Percentiles rank a stretch among this genome's conserved stretches.
Conservation (phyloP, 2,797 vertebrate genomes). For the Amblyopsis hoosieri region DNA sequence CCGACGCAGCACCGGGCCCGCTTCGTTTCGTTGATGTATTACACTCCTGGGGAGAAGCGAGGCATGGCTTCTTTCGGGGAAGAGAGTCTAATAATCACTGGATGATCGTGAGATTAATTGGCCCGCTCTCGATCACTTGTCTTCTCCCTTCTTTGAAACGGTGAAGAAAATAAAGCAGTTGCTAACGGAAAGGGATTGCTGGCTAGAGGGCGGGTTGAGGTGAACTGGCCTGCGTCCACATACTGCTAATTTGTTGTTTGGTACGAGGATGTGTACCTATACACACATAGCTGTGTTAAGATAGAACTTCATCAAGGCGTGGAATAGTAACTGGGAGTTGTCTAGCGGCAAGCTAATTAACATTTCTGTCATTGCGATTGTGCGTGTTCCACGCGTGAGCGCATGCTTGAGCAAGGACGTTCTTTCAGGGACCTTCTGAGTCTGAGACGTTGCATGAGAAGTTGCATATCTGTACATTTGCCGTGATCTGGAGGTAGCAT, state of each 20-base stretch:
- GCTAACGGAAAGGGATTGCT: conserved; percentile 45
- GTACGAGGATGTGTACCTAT: conserved; percentile 5
- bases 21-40: conserved; percentile 67
- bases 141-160: conserved; percentile 39
- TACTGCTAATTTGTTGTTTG: neutral
- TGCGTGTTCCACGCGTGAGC: too few relatives aligned
- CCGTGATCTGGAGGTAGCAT: too few relatives aligned
- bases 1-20: conserved; percentile 25
- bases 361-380: too few relatives aligned
- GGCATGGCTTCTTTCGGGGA: conserved; percentile 45
- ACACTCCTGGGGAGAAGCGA: conserved; percentile 64
- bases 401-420: too few relatives aligned
- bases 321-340: too few relatives aligned
- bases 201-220: conserved; percentile 16
- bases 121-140: conserved; percentile 61
- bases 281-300: too few relatives aligned
- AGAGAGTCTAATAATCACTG: conserved; percentile 73
- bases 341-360: too few relatives aligned
- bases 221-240: conserved; percentile 1
- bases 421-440: too few relatives aligned
- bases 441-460: too few relatives aligned
- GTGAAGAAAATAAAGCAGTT: conserved; percentile 45
- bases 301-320: too few relatives aligned
- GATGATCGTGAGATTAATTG: conserved; percentile 81
- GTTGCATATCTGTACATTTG: too few relatives aligned